Conservation (phyloP, 1,140 invertebrate species). For the Nylanderia fulva region DNA sequence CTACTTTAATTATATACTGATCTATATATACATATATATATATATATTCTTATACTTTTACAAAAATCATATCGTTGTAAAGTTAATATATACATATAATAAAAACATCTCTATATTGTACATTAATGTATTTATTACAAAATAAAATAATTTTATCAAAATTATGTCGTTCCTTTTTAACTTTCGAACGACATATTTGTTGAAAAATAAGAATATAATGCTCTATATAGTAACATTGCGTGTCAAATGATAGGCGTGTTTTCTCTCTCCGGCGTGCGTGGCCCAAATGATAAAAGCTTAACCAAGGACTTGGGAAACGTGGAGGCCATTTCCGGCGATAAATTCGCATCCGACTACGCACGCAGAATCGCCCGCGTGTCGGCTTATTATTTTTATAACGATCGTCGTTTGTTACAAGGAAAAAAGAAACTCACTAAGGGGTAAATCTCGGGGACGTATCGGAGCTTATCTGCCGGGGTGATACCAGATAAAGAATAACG, state of each 20-base stretch:
- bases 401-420: conserved; percentile 31
- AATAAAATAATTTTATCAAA: not conserved
- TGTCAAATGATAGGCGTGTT: not conserved
- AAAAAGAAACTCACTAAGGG: conserved; percentile 35
- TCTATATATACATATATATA: not conserved
- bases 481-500: conserved; percentile 57
- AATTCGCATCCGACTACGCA: conserved; percentile 20
- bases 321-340: conserved; percentile 74
- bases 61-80: too few relatives aligned
- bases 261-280: conserved; percentile 25
- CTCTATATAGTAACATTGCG: not conserved
- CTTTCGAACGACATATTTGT: not conserved
- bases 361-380: not conserved
- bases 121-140: not conserved
- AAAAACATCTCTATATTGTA: too few relatives aligned
- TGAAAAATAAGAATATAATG: not conserved
- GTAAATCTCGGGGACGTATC: conserved; percentile 45
- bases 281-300: conserved; percentile 68
- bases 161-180: not conserved
- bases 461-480: conserved; percentile 52
- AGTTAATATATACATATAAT: too few relatives aligned
- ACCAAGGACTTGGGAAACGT: conserved; percentile 70
- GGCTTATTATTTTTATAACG: conserved; percentile 58
- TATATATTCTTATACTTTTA: too few relatives aligned
- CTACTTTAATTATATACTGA: not conserved